Base-by-base conservation (phyloP, 2,888 invertebrate genomes). In the Nineta flava region DNA sequence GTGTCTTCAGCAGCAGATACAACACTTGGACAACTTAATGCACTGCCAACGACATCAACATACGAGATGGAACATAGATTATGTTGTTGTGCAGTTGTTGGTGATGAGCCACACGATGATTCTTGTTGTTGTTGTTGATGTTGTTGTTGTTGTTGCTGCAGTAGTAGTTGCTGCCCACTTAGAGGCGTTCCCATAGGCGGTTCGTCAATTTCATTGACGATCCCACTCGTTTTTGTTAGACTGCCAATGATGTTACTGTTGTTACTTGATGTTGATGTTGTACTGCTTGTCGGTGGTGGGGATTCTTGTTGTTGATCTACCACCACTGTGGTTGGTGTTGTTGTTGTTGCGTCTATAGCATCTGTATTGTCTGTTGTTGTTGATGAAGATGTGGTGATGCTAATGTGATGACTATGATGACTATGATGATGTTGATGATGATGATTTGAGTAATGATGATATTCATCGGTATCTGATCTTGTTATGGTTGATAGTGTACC, bases 121-220 rank as follows among this genome's bases (percentile, higher is more conserved):
- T 13, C 6, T n/a, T n/a, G n/a, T 16, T 40, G 16, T 40, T 9
- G 40, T 13, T 12, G 13, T 32, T 40, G 16, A 13, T 9, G 40
- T 13, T 12, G 13, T 32, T 21, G 31, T 9, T 32, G 46, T 9
- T 7, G 15, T 9, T 13, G 46, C 9, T 12, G n/a, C 31, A 9
- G 12, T 5, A 3, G 19, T 7, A 5, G 19, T 6, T 15, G 43
- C 21, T 16, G 21, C 17, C 43, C 17, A n/a, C 21, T 26, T 26
- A 46, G 15, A 26, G 46, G 34, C 34, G 46, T 46, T 9, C 15
- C 34, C 16, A 46, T 46, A 35, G 46, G 35, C 46, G 46, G 35
- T 13, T 34, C 32, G 16, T 15, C 19, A 12, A 43, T 12, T 2
- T 15, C 17, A 19, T 17, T n/a, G 7, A 15, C 40, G 13, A 16